Conservation (phyloP, 1,140 invertebrate species). For the Holotrichia oblita region DNA sequence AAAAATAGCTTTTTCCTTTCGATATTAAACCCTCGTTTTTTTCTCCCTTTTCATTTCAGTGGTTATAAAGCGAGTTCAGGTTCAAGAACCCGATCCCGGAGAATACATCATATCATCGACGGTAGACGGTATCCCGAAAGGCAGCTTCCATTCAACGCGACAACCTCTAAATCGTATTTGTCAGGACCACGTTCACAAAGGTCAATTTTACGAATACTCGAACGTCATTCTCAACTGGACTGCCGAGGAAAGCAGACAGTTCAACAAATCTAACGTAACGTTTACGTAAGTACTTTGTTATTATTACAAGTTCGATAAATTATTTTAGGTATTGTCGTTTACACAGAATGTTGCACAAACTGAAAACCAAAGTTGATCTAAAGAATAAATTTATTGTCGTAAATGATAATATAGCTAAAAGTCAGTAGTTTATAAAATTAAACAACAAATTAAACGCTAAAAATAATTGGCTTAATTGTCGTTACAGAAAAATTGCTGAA, state of each 20-base stretch:
- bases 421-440: too few relatives aligned
- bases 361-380: too few relatives aligned
- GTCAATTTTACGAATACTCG: conserved; percentile 1
- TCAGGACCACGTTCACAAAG: conserved; percentile 12
- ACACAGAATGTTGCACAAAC: too few relatives aligned
- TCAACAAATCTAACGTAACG: conserved; percentile 37
- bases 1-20: too few relatives aligned
- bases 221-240: conserved; percentile 30
- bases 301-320: too few relatives aligned
- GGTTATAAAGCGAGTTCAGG: not conserved
- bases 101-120: conserved; percentile 37
- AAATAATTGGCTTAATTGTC: too few relatives aligned
- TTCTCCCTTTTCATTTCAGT: conserved; percentile 20
- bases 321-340: too few relatives aligned
- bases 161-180: not conserved
- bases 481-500: too few relatives aligned
- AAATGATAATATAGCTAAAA: too few relatives aligned
- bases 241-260: conserved; percentile 25
- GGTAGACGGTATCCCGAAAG: conserved; percentile 5
- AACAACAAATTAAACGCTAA: too few relatives aligned
- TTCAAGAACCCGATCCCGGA: not conserved
- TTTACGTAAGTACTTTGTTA: conserved; percentile 34
- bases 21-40: not conserved
- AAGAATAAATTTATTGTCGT: too few relatives aligned
- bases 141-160: not conserved